Evolutionary conservation across 2,797 vertebrate species (phyloP).

Genomic region (Oreortyx pictus): DNA sequence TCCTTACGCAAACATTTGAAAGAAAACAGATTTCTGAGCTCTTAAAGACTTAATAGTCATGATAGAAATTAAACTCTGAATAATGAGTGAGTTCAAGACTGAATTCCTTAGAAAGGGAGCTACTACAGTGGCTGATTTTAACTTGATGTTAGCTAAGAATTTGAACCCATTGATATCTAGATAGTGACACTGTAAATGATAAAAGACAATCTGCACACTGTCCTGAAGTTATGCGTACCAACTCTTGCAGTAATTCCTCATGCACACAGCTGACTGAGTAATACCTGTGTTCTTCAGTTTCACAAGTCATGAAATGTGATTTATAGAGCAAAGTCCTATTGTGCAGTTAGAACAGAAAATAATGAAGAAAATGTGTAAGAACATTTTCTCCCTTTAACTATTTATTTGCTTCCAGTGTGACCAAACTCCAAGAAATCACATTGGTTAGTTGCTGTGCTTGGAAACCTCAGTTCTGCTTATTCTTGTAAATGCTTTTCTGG

Average conservation of each 20-base stretch:
- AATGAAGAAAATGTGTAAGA: background rate
- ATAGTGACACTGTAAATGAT: background rate
- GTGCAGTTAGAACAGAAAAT: background rate
- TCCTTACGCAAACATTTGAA: background rate
- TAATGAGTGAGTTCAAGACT: background rate
- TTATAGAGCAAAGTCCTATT: background rate
- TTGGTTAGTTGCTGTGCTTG: background rate
- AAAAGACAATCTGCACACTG: background rate
- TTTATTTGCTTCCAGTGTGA: rapidly evolving
- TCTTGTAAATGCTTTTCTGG: background rate
- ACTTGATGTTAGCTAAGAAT: background rate
- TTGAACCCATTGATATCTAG: background rate
- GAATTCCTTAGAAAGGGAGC: background rate
- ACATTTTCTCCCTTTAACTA: no score
- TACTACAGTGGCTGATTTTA: background rate
- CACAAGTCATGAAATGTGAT: background rate
- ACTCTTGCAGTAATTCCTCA: background rate
- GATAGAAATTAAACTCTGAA: background rate
- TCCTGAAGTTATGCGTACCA: rapidly evolving
- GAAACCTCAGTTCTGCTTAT: background rate
- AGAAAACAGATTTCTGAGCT: background rate
- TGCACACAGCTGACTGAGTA: background rate
- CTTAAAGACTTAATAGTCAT: background rate
- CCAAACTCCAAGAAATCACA: background rate
- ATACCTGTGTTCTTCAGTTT: background rate